phyloP scores from a whole-genome alignment of 2,113 vertebrate species.

The Chaetops frenatus region DNA sequence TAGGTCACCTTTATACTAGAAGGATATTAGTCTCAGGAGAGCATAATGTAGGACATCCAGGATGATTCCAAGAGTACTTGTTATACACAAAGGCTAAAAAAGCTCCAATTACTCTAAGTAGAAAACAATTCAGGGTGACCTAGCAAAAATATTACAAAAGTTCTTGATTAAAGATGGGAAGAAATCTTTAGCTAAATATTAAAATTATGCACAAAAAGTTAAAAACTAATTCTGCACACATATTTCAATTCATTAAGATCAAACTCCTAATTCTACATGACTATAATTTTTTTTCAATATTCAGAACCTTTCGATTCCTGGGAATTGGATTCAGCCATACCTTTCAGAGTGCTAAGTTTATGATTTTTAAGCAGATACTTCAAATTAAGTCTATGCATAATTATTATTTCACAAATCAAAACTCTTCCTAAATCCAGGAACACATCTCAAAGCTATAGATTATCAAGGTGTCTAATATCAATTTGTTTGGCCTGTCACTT shows the following conservation, averaged over 20 bases:
- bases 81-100: background rate
- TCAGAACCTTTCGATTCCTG: background rate
- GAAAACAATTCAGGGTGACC: conserved; percentile 16
- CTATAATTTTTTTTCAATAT: background rate
- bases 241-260: background rate
- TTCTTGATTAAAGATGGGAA: background rate
- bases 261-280: background rate
- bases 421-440: background rate
- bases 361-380: background rate
- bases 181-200: background rate
- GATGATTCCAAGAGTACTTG: background rate
- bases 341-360: background rate
- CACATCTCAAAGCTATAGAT: background rate
- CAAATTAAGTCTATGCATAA: background rate
- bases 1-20: conserved; percentile 26
- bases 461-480: background rate
- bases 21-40: background rate
- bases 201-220: background rate
- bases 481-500: background rate
- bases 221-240: background rate
- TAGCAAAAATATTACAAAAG: background rate
- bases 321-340: background rate
- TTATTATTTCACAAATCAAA: background rate
- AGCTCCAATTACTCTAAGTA: background rate
- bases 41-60: background rate